These are phyloP conservation scores for Clarias laeviceps DNA, from an alignment of 2,797 vertebrate species.

Conservation along the genomic window DNA sequence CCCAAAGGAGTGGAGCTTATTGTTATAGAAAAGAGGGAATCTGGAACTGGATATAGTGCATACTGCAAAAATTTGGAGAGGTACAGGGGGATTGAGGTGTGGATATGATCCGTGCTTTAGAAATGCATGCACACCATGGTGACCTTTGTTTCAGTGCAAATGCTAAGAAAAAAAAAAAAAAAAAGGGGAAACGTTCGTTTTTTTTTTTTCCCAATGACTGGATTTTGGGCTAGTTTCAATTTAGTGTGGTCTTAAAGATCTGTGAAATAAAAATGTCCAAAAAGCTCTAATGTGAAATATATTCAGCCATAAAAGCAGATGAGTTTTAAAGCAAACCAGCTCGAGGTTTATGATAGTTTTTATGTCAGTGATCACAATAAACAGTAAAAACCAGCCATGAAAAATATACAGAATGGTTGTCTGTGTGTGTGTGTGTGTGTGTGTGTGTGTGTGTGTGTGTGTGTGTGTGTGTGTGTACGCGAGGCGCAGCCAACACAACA, in stretches of 20 bases:
- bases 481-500: not conserved
- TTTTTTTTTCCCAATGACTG: not conserved
- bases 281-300: not conserved
- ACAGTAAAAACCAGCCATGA: not conserved
- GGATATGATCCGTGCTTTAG: not conserved
- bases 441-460: not conserved
- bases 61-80: not conserved
- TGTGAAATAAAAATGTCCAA: not conserved
- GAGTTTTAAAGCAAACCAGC: slow-evolving; percentile 9
- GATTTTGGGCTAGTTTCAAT: not conserved
- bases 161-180: not conserved
- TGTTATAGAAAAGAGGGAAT: no score
- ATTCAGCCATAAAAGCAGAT: not conserved
- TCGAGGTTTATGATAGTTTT: slow-evolving; percentile 5
- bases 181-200: not conserved
- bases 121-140: not conserved
- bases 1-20: no score
- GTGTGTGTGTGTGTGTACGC: not conserved
- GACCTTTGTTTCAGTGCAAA: not conserved
- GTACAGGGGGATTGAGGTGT: not conserved
- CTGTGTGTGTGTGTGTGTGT: not conserved
- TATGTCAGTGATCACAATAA: slow-evolving; percentile 14
- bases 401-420: not conserved
- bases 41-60: not conserved
- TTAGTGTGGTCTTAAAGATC: not conserved